Evolutionary conservation across 2,797 vertebrate species (phyloP), one percentile per base, ranked within the genome.

Genomic region (Gymnodraco acuticeps): DNA sequence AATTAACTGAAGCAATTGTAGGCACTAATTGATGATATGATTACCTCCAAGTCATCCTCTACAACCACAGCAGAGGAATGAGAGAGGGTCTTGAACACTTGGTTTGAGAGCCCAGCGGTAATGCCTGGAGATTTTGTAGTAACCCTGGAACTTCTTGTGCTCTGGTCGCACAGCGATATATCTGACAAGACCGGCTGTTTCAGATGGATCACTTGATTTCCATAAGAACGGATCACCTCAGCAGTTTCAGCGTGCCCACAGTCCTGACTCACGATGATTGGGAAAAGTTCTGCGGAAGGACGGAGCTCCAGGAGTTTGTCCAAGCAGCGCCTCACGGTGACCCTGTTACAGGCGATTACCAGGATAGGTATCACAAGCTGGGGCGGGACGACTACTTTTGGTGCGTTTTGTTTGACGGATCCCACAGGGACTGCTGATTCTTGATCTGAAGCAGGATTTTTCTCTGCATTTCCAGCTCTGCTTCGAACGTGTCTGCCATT

Each of bases 211-310:
- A 98, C 80, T 6, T 94, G 88, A 0, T 73, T 75, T 7, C 97
- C 97, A 0, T 99, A 99, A 0, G 96, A 97, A 0, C 92, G 88
- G 4, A 99, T 99, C 19, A 96, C 96, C 0, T 84, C 84, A 0
- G 96, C 94, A 0, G 98, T 99, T 27, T 97, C 97, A 7, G 94
- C 90, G 3, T 99, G 97, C 0, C 97, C 97, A 3, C 98, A 99
- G 84, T 99, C 98, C 92, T 99, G 98, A 62, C 97, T 99, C 10
- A 99, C 97, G 0, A 99, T 94, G 33, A 99, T 92, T 1, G 98
- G 98, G 80, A 96, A 88, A 1, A 81, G 96, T n/a, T 95, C 94
- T 0, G 94, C 89, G 0, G 95, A 97, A 0, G 97, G 97, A 0
- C 97, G 96, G 70, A 96, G 94, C 0, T 95, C 92, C 9, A 99